phyloP scores from a whole-genome alignment of 2,888 invertebrate genomes.

The Argynnis bischoffii region DNA sequence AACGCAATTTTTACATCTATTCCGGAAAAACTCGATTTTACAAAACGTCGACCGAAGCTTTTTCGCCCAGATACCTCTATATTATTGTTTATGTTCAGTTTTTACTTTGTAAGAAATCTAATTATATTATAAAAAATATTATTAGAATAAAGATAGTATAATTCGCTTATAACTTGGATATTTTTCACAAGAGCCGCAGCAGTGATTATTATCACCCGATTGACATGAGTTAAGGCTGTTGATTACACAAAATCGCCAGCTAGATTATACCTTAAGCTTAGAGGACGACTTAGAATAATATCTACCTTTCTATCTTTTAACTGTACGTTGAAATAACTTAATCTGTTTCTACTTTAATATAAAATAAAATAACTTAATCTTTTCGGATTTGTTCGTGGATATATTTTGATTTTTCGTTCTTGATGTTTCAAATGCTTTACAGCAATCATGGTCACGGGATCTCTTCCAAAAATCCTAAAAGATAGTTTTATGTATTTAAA shows the following conservation, averaged over 20 bases:
- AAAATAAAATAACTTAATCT: too few relatives aligned
- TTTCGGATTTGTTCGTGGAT: too few relatives aligned
- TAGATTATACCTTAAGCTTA: slow-evolving; percentile 36
- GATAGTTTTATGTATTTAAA: too few relatives aligned
- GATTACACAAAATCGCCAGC: slow-evolving; percentile 39
- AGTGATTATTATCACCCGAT: slow-evolving; percentile 39
- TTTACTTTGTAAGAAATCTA: not conserved
- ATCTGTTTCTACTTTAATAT: not conserved
- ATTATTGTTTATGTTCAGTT: not conserved
- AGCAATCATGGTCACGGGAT: too few relatives aligned
- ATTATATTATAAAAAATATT: not conserved
- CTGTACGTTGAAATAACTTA: slow-evolving; percentile 15
- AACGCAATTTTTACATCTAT: too few relatives aligned
- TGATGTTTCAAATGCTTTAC: too few relatives aligned
- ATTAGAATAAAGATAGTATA: not conserved
- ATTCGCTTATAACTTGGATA: slow-evolving; percentile 13
- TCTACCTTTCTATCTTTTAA: slow-evolving; percentile 19
- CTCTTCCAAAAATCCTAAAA: too few relatives aligned
- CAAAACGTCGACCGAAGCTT: too few relatives aligned
- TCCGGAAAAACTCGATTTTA: too few relatives aligned
- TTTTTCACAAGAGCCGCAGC: slow-evolving; percentile 27
- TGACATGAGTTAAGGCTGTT: slow-evolving; percentile 39
- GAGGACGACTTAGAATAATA: slow-evolving; percentile 31
- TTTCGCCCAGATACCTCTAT: not conserved
- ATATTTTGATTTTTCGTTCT: too few relatives aligned